These are phyloP conservation scores for Esox lucius DNA, from an alignment of 2,797 vertebrate genomes.

Conservation along the genomic window DNA sequence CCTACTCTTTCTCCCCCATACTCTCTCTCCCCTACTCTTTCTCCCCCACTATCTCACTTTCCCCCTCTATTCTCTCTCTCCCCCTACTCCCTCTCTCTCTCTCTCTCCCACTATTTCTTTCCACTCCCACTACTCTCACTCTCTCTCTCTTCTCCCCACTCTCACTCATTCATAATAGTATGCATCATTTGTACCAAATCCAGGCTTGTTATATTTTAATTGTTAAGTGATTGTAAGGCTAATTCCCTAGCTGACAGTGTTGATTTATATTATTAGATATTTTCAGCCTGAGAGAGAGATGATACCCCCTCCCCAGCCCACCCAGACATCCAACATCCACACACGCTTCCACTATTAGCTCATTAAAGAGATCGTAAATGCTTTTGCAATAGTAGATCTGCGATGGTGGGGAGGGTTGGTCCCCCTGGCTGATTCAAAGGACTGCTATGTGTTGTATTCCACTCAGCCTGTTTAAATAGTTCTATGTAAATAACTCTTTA, in stretches of 20 bases:
- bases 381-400: neutral
- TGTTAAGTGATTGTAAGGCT: conserved; percentile 56
- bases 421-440: neutral
- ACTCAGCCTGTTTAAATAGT: conserved; percentile 31
- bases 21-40: too few relatives aligned
- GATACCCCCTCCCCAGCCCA: conserved; percentile 5
- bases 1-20: too few relatives aligned
- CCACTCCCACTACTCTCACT: too few relatives aligned
- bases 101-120: too few relatives aligned
- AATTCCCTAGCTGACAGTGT: conserved; percentile 41
- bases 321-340: too few relatives aligned
- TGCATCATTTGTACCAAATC: conserved; percentile 56
- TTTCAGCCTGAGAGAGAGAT: conserved; percentile 11
- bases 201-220: conserved; percentile 63
- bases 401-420: conserved; percentile 6
- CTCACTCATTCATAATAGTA: conserved; percentile 50
- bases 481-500: conserved; percentile 61
- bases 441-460: conserved; percentile 32
- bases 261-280: conserved; percentile 38
- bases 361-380: conserved; percentile 25
- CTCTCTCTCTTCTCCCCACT: too few relatives aligned
- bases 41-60: too few relatives aligned
- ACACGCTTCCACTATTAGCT: conserved; percentile 33
- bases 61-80: too few relatives aligned
- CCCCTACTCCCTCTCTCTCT: too few relatives aligned